A percentile compares a stretch with the other conserved stretches of the same genome.
phyloP scores from a whole-genome alignment of 2,888 invertebrate genomes.

The Diabrotica balteata region DNA sequence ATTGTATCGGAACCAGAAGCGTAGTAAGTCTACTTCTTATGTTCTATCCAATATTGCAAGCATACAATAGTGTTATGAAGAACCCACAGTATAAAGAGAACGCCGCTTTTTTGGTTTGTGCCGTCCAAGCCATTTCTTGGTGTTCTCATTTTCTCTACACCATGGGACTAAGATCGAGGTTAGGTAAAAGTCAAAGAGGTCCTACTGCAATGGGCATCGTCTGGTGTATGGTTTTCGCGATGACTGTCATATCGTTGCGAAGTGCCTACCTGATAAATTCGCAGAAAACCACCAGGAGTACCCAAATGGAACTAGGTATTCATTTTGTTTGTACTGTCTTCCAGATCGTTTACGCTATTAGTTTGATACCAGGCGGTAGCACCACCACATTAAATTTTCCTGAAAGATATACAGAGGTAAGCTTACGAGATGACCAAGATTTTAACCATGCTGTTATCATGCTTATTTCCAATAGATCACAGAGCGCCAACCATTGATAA shows the following conservation, averaged over 20 bases:
- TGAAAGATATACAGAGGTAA: conserved; percentile 47
- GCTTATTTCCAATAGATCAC: conserved; percentile 38
- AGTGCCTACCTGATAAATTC: conserved; percentile 65
- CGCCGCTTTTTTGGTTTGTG: conserved; percentile 61
- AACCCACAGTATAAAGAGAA: conserved; percentile 51
- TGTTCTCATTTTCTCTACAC: conserved; percentile 80
- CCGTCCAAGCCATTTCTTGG: conserved; percentile 69
- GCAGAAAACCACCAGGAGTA: conserved; percentile 51
- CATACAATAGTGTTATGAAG: conserved; percentile 69
- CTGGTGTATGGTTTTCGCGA: conserved; percentile 73
- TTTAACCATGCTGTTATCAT: too few species aligned
- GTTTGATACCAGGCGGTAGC: conserved; percentile 72
- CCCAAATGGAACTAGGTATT: conserved; percentile 64
- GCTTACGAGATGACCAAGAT: background rate
- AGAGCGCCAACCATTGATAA: conserved; percentile 52
- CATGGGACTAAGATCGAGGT: conserved; percentile 70
- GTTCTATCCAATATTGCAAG: conserved; percentile 71
- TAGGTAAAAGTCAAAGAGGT: conserved; percentile 75
- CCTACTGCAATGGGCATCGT: conserved; percentile 72
- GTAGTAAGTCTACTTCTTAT: conserved; percentile 69
- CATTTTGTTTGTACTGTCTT: conserved; percentile 69
- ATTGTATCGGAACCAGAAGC: conserved; percentile 71
- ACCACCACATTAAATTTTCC: conserved; percentile 59
- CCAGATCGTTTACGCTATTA: conserved; percentile 73
- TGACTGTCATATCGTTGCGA: conserved; percentile 74